Percentiles rank a stretch among this genome's conserved stretches.
phyloP scores from a whole-genome alignment of 2,797 vertebrate genomes.

The Thunnus albacares region DNA sequence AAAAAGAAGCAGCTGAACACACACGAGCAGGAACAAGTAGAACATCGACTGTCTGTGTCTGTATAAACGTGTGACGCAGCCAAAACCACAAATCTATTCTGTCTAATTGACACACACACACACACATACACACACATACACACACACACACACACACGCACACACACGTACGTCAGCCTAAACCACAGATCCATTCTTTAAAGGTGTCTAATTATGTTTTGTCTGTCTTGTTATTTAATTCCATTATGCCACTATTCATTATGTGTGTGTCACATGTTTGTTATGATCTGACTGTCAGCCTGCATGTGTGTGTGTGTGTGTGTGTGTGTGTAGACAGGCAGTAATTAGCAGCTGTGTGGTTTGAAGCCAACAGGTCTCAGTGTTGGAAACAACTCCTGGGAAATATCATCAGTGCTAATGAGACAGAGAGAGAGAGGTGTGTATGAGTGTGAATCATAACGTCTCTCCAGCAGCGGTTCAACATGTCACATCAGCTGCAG shows the following conservation, averaged over 20 bases:
- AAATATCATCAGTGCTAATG: constrained; percentile 11
- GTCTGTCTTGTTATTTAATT: constrained; percentile 26
- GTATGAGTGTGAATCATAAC: neutral
- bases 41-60: neutral
- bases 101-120: constrained; percentile 4
- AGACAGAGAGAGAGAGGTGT: too few relatives aligned
- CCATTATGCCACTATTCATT: neutral
- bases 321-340: neutral
- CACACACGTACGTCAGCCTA: neutral
- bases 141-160: constrained; percentile 8
- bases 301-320: neutral
- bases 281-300: neutral
- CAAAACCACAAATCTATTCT: constrained; percentile 3
- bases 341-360: constrained; percentile 21
- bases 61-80: too few relatives aligned
- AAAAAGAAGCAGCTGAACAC: neutral
- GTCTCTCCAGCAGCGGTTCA: neutral
- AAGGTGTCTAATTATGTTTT: constrained; percentile 20
- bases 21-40: neutral
- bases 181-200: constrained; percentile 28
- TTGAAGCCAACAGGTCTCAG: constrained; percentile 29
- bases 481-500: neutral
- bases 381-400: constrained; percentile 25
- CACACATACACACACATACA: neutral
- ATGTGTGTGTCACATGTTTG: neutral